Conservation (phyloP, 2,797 vertebrate genomes). For the Poeciliopsis gracilis region DNA sequence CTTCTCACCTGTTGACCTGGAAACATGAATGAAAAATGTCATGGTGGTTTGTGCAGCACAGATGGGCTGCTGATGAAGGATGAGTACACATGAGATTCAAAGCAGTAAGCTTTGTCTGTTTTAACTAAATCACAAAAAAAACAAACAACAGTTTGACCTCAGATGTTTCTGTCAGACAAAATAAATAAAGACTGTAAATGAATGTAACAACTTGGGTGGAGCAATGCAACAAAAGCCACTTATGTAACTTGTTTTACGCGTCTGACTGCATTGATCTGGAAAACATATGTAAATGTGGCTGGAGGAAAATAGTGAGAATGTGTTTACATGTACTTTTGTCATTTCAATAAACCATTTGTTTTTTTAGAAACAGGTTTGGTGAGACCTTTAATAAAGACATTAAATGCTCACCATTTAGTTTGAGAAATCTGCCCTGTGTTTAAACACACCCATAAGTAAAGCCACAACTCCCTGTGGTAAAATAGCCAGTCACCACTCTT, state of each 20-base stretch:
- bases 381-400: slow-evolving; percentile 27
- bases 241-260: slow-evolving; percentile 5
- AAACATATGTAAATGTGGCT: slow-evolving; percentile 1
- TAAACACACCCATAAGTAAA: slow-evolving; percentile 52
- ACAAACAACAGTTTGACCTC: not conserved
- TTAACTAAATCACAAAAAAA: not conserved
- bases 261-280: slow-evolving; percentile 16
- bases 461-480: slow-evolving; percentile 30
- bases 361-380: slow-evolving; percentile 61
- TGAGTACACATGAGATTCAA: not conserved
- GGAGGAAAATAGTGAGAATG: slow-evolving; percentile 1
- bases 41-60: slow-evolving; percentile 16
- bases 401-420: slow-evolving; percentile 27
- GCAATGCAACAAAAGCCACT: not conserved
- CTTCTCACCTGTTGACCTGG: slow-evolving; percentile 95
- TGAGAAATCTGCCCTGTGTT: slow-evolving; percentile 37
- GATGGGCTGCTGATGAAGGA: slow-evolving; percentile 6
- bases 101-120: not conserved
- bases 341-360: slow-evolving; percentile 12
- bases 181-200: not conserved
- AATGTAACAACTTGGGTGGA: not conserved
- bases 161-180: not conserved
- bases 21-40: slow-evolving; percentile 41
- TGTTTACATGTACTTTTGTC: not conserved
- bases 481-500: slow-evolving; percentile 9